Evolutionary conservation across 2,888 invertebrate species (phyloP).

Genomic region (Sepioteuthis lessoniana): DNA sequence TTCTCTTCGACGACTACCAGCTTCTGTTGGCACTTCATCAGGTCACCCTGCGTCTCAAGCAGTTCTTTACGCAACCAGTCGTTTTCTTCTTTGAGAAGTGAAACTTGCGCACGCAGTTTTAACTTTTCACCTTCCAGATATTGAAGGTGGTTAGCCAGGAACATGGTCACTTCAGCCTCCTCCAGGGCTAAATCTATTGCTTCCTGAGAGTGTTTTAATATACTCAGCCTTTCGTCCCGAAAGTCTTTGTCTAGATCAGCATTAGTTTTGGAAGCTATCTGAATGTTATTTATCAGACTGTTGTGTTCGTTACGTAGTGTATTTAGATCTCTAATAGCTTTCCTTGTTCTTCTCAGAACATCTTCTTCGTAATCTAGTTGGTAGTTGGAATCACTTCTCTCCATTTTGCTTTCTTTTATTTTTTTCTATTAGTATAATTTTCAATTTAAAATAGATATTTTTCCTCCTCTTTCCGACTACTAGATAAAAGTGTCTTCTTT

Average conservation of each 20-base stretch:
- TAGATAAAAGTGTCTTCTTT: no score
- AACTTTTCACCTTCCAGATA: constrained; percentile 34
- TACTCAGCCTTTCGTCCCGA: background rate
- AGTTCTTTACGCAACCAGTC: constrained; percentile 42
- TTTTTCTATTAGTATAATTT: no score
- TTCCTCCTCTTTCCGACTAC: no score
- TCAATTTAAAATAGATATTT: no score
- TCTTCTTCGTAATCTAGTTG: constrained; percentile 6
- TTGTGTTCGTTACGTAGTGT: constrained; percentile 43
- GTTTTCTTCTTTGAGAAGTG: constrained; percentile 34
- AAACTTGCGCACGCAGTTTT: constrained; percentile 13
- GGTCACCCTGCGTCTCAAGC: constrained; percentile 36
- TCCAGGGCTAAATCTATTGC: constrained; percentile 41
- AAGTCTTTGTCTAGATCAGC: background rate
- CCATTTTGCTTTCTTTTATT: background rate
- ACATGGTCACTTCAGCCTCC: constrained; percentile 38
- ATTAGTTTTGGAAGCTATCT: background rate
- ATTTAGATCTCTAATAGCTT: constrained; percentile 38
- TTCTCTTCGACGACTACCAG: constrained; percentile 45
- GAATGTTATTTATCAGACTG: constrained; percentile 39
- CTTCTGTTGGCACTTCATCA: constrained; percentile 38
- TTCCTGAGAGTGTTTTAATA: constrained; percentile 44
- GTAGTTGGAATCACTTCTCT: constrained; percentile 21
- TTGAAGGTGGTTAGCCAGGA: background rate
- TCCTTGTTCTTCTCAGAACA: constrained; percentile 3